phyloP scores from a whole-genome alignment of 2,797 vertebrate species.

The Pogoniulus pusillus region DNA sequence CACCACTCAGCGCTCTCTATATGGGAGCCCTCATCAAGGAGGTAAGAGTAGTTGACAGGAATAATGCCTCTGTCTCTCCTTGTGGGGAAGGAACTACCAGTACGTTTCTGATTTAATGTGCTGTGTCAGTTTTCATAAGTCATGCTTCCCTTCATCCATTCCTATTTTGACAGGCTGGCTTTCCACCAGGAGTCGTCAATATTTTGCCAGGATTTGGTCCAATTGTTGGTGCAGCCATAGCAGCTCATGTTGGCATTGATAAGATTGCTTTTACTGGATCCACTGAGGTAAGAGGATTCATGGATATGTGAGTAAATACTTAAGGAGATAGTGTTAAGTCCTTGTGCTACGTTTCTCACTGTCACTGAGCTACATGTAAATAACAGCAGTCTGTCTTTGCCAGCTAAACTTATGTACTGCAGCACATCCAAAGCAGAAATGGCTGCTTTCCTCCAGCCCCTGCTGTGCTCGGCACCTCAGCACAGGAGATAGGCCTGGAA shows the following conservation, averaged over 20 bases:
- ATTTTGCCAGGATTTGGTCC: constrained; percentile 98
- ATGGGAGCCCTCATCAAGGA: constrained; percentile 95
- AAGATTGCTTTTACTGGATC: constrained; percentile 99
- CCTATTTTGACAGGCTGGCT: constrained; percentile 92
- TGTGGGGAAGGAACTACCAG: neutral
- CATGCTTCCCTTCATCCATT: constrained; percentile 78
- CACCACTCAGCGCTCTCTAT: constrained; percentile 95
- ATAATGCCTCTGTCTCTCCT: neutral
- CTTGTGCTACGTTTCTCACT: neutral
- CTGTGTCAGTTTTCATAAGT: constrained; percentile 71
- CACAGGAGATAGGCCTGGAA: constrained; percentile 57
- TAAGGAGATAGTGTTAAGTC: neutral
- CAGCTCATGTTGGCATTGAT: constrained; percentile 94
- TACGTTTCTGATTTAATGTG: neutral
- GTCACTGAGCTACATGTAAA: neutral
- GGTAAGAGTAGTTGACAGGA: constrained; percentile 74
- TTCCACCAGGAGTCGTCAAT: constrained; percentile 99
- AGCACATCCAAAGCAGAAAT: constrained; percentile 1
- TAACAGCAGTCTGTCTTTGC: neutral
- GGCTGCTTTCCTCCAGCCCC: constrained; percentile 25
- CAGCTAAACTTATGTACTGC: neutral
- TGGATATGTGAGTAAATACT: neutral
- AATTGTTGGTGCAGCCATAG: constrained; percentile 92
- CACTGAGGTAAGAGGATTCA: constrained; percentile 85
- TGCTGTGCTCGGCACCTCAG: constrained; percentile 55